Evolutionary conservation across 2,888 invertebrate species (phyloP).

Genomic region (Ichneumoninae sp.): DNA sequence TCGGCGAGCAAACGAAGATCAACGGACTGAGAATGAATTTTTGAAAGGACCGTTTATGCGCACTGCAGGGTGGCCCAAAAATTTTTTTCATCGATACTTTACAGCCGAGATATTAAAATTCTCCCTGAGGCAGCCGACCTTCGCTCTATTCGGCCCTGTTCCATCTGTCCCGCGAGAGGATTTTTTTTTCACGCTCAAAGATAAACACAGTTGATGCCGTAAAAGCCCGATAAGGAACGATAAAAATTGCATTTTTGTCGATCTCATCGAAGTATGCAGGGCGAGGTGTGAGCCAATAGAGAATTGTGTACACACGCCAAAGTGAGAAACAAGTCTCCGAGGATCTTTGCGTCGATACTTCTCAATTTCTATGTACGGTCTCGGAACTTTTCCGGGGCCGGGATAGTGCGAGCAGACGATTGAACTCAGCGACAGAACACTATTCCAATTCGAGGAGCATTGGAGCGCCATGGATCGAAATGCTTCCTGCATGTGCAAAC

Average conservation of each 20-base stretch:
- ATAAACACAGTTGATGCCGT: neutral
- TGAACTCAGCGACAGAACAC: neutral
- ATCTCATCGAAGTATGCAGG: neutral
- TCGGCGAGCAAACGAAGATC: neutral
- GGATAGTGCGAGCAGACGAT: neutral
- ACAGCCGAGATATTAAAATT: neutral
- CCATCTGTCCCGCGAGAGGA: neutral
- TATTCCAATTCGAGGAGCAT: constrained; percentile 7
- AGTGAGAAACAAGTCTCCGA: constrained; percentile 1
- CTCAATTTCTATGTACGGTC: neutral
- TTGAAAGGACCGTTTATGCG: neutral
- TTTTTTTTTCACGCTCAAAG: neutral
- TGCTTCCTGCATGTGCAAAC: neutral
- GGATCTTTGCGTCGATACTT: constrained; percentile 12
- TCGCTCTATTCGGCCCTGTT: too few species aligned
- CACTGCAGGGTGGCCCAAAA: neutral
- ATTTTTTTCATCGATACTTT: neutral
- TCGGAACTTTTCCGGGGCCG: neutral
- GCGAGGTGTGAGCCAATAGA: neutral
- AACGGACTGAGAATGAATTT: neutral
- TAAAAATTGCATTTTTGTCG: constrained; percentile 3
- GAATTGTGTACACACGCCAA: neutral
- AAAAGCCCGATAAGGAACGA: neutral
- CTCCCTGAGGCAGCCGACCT: too few species aligned
- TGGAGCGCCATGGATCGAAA: constrained; percentile 10